A percentile compares a stretch with the other conserved stretches of the same genome.
Evolutionary conservation across 2,888 invertebrate genomes (phyloP).

Genomic region (Anthrax anthrax): DNA sequence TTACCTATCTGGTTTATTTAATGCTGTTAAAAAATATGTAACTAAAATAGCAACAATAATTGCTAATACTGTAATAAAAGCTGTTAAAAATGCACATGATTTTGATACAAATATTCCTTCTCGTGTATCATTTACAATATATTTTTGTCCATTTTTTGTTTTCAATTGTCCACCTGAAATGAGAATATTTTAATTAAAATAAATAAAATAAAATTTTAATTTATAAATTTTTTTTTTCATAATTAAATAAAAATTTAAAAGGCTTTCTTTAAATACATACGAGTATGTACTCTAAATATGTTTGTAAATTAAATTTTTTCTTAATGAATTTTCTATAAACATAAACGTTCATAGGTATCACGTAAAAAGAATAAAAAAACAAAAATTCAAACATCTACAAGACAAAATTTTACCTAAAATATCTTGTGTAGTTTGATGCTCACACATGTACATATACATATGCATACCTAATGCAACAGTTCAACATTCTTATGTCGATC

Average conservation of each 20-base stretch:
- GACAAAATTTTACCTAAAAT: too few relatives aligned
- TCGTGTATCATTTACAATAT: slow-evolving; percentile 31
- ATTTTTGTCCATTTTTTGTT: slow-evolving; percentile 36
- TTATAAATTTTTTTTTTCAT: neutral
- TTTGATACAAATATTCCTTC: slow-evolving; percentile 30
- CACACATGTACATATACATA: too few relatives aligned
- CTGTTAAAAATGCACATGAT: slow-evolving; percentile 24
- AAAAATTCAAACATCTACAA: too few relatives aligned
- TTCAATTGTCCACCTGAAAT: slow-evolving; percentile 33
- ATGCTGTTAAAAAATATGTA: slow-evolving; percentile 29
- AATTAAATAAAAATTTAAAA: neutral
- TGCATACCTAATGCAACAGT: too few relatives aligned
- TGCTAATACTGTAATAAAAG: slow-evolving; percentile 22
- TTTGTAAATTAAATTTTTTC: too few relatives aligned
- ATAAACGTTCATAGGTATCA: too few relatives aligned
- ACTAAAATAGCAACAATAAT: slow-evolving; percentile 25
- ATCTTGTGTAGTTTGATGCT: too few relatives aligned
- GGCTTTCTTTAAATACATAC: neutral
- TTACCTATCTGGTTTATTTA: slow-evolving; percentile 21
- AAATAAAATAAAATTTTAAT: neutral
- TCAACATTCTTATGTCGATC: too few relatives aligned
- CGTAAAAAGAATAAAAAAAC: too few relatives aligned
- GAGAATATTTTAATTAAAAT: slow-evolving; percentile 7
- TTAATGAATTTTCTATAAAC: too few relatives aligned
- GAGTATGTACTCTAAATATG: neutral